These are phyloP conservation scores for Paratrypauchen microcephalus DNA, from an alignment of 2,797 vertebrate species.

Conservation along the genomic window DNA sequence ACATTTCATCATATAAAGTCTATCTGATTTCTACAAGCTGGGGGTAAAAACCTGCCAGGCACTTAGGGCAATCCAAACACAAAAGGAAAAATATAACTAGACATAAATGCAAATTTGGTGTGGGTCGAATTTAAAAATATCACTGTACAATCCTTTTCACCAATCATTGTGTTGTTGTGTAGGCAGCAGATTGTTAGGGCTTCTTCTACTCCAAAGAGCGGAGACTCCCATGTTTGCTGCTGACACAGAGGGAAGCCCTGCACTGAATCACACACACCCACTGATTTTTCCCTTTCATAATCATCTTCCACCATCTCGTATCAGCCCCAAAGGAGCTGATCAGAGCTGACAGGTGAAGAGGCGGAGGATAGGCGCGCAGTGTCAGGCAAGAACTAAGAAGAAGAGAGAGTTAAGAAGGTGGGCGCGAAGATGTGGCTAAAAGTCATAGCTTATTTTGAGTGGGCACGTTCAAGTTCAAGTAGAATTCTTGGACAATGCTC, in stretches of 20 bases:
- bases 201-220: background rate
- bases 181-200: slow-evolving; percentile 26
- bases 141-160: slow-evolving; percentile 15
- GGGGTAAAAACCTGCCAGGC: no score
- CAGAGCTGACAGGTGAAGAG: slow-evolving; percentile 4
- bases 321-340: slow-evolving; percentile 36
- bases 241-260: slow-evolving; percentile 41
- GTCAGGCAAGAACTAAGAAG: slow-evolving; percentile 16
- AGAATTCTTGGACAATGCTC: background rate
- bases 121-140: background rate
- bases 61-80: no score
- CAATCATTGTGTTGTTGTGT: slow-evolving; percentile 16
- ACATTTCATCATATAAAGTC: no score
- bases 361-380: slow-evolving; percentile 7
- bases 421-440: slow-evolving; percentile 17
- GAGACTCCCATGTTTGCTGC: slow-evolving; percentile 28
- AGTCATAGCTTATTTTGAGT: slow-evolving; percentile 25
- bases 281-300: background rate
- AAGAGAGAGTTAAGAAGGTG: slow-evolving; percentile 17
- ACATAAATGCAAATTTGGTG: background rate
- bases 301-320: slow-evolving; percentile 27
- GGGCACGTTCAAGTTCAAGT: slow-evolving; percentile 11
- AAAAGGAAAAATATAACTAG: background rate
- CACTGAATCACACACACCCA: slow-evolving; percentile 28
- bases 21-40: no score